These are phyloP conservation scores for Dromas ardeola DNA, from an alignment of 2,113 vertebrate species.

Conservation along the genomic window DNA sequence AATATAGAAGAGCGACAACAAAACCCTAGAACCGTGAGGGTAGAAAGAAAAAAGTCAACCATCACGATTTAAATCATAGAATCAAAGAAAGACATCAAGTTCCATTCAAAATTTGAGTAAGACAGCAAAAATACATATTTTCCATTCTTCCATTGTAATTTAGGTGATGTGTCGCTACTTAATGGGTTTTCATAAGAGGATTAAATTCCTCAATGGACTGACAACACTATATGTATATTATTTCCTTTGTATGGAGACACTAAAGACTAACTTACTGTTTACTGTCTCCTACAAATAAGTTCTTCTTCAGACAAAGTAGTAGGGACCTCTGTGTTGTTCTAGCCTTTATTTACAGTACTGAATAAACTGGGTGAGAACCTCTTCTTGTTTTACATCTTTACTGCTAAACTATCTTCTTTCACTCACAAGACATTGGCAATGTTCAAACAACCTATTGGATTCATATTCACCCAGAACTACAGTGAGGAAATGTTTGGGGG, in stretches of 20 bases:
- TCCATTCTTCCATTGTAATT: background rate
- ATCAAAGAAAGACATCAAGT: background rate
- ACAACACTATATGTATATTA: background rate
- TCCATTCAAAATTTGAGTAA: background rate
- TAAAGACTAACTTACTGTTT: background rate
- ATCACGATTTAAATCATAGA: background rate
- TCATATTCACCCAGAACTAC: background rate
- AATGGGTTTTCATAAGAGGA: background rate
- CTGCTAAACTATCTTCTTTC: background rate
- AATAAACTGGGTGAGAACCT: background rate
- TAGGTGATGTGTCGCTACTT: background rate
- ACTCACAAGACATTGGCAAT: background rate
- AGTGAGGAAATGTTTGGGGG: background rate
- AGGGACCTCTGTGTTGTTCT: background rate
- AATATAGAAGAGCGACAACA: conserved; percentile 70
- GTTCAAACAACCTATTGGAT: background rate
- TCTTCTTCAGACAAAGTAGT: background rate
- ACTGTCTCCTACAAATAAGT: background rate
- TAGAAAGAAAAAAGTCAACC: background rate
- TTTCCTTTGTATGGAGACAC: background rate
- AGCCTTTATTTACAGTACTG: background rate
- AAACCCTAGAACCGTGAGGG: conserved; percentile 51
- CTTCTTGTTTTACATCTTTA: background rate
- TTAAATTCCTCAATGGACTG: background rate
- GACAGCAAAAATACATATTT: background rate